Conservation (phyloP, 2,113 vertebrate genomes). For the Pionites leucogaster region DNA sequence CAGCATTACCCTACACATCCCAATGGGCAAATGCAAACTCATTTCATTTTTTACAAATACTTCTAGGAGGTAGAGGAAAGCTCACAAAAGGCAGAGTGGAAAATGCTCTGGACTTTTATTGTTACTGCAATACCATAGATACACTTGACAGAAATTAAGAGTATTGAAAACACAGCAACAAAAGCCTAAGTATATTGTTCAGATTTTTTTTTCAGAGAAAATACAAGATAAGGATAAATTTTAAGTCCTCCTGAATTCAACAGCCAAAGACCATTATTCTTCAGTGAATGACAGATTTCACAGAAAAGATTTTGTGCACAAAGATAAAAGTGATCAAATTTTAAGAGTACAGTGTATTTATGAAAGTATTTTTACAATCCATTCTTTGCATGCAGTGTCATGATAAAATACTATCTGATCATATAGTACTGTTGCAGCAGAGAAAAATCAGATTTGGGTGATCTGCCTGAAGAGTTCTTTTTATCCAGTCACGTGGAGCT, state of each 20-base stretch:
- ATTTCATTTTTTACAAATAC: neutral
- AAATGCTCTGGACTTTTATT: neutral
- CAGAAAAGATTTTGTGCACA: neutral
- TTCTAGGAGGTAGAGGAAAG: constrained; percentile 1
- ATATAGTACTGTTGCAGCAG: neutral
- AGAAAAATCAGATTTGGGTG: neutral
- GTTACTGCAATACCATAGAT: neutral
- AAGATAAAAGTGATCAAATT: neutral
- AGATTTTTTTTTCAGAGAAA: neutral
- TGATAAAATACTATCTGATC: neutral
- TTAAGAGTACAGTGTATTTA: neutral
- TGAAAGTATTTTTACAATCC: neutral
- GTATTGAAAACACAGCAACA: neutral
- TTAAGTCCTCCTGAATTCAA: neutral
- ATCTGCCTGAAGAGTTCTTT: neutral
- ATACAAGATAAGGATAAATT: neutral
- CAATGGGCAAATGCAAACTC: neutral
- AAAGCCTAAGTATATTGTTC: neutral
- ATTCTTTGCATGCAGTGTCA: neutral
- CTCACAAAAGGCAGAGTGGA: neutral
- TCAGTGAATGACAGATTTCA: neutral
- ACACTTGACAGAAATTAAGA: neutral
- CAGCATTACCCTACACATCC: neutral
- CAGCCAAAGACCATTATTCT: neutral
- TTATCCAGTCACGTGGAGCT: neutral